Evolutionary conservation across 2,113 vertebrate genomes (phyloP), one percentile per base, ranked within the genome.

Genomic region (Phyllopteryx taeniolatus): DNA sequence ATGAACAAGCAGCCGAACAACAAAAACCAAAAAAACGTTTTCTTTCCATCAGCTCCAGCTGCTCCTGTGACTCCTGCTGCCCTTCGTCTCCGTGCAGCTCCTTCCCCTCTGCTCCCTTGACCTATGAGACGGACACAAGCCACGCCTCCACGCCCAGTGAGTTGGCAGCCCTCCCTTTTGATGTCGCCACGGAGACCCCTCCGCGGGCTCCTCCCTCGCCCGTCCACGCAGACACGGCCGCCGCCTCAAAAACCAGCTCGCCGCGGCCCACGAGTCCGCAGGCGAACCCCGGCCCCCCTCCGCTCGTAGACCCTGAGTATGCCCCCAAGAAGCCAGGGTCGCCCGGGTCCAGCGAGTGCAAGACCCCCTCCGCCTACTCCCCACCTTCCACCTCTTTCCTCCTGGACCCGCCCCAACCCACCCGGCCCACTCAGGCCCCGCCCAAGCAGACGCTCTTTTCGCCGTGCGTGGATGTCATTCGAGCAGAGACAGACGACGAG

Each of bases 1-100:
- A 47, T 47, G 10, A 47, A 11, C 13, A 13, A 47, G 46, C 20
- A 22, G 8, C 53, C 22, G n/a, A 22, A 22, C 17, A 22, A 27
- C 27, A 27, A 27, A 27, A 27, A 27, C 27, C 27, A 27, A 27
- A 27, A 27, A 27, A 27, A 27, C 27, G 27, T 27, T 22, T 0
- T 77, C 54, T 71, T 27, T 70, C 59, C 59, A 65, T 20, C 43
- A 93, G 88, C 83, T 93, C 92, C 89, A 94, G 95, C 85, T 95
- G 94, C 79, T 96, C 95, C 69, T 96, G 96, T 0, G 92, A 91
- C 74, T 95, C 95, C 62, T 95, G 93, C 92, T 96, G 95, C 78
- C 93, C 91, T 43, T 94, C 93, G 9, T 94, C 93, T 8, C 94
- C 93, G 11, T 93, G 94, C 87, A 95, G 94, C 93, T 94, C 93